Evolutionary conservation across 2,888 invertebrate species (phyloP).

Genomic region (Rhaphigaster nebulosa): DNA sequence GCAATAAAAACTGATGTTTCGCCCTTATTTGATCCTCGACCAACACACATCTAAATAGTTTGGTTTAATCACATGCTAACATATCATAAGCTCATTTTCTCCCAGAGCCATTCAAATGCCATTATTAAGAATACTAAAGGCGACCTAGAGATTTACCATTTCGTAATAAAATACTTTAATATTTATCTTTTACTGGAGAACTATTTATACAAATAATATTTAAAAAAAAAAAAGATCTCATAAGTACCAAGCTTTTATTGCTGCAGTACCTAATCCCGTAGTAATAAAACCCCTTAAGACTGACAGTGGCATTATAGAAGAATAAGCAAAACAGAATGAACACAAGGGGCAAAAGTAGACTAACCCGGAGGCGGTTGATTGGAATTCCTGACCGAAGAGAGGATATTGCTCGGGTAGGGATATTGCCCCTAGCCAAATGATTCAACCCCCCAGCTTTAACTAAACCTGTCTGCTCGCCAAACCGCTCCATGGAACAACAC

Average conservation of each 20-base stretch:
- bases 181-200: too few species aligned
- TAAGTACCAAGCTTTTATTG: background rate
- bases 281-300: background rate
- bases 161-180: too few species aligned
- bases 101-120: too few species aligned
- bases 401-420: background rate
- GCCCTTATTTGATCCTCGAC: too few species aligned
- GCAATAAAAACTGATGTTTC: too few species aligned
- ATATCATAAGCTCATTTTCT: too few species aligned
- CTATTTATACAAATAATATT: too few species aligned
- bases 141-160: too few species aligned
- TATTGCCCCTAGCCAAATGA: background rate
- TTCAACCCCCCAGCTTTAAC: background rate
- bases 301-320: background rate
- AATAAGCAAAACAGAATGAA: background rate
- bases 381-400: background rate
- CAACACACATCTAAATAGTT: too few species aligned
- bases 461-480: background rate
- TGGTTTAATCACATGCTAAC: too few species aligned
- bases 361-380: background rate
- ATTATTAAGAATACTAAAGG: too few species aligned
- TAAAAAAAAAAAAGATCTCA: background rate
- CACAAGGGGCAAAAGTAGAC: background rate
- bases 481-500: background rate
- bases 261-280: background rate